Evolutionary conservation across 2,888 invertebrate genomes (phyloP).

Genomic region (Brassicogethes aeneus): DNA sequence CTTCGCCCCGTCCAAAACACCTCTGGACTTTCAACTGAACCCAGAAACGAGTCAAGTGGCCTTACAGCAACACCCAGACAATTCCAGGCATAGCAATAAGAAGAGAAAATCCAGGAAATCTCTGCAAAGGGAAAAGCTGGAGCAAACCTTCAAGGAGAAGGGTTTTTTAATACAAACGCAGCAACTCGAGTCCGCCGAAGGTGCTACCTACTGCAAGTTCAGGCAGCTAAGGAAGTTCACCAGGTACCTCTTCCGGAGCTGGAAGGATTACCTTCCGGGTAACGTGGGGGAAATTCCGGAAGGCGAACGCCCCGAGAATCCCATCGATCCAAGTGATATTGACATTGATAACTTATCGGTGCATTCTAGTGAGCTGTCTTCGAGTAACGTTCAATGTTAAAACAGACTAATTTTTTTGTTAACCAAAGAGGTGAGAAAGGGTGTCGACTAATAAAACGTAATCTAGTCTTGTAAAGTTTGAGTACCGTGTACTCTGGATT

Average conservation of each 20-base stretch:
- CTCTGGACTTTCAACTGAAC: conserved; percentile 33
- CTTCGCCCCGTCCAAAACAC: conserved; percentile 28
- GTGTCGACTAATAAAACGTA: conserved; percentile 11
- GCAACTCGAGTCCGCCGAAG: conserved; percentile 85
- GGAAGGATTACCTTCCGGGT: conserved; percentile 87
- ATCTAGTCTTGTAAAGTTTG: conserved; percentile 25
- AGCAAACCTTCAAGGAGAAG: conserved; percentile 87
- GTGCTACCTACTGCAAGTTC: conserved; percentile 90
- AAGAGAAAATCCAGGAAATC: conserved; percentile 74
- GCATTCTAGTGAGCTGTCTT: conserved; percentile 24
- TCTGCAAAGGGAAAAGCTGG: conserved; percentile 77
- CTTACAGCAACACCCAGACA: conserved; percentile 9
- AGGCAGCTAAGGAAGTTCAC: conserved; percentile 85
- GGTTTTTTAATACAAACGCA: conserved; percentile 90
- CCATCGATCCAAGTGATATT: conserved; percentile 10
- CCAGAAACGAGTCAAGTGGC: conserved; percentile 29
- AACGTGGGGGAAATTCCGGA: conserved; percentile 35
- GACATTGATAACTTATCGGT: conserved; percentile 22
- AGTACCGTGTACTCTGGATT: conserved; percentile 22
- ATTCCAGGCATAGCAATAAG: conserved; percentile 30
- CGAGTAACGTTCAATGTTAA: conserved; percentile 13
- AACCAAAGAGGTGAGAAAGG: conserved; percentile 9
- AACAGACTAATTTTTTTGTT: conserved; percentile 5
- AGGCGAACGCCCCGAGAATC: conserved; percentile 23
- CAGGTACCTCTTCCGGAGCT: conserved; percentile 81